These are phyloP conservation scores for Psittacula derbiana DNA, from an alignment of 2,797 vertebrate genomes.

Conservation along the genomic window DNA sequence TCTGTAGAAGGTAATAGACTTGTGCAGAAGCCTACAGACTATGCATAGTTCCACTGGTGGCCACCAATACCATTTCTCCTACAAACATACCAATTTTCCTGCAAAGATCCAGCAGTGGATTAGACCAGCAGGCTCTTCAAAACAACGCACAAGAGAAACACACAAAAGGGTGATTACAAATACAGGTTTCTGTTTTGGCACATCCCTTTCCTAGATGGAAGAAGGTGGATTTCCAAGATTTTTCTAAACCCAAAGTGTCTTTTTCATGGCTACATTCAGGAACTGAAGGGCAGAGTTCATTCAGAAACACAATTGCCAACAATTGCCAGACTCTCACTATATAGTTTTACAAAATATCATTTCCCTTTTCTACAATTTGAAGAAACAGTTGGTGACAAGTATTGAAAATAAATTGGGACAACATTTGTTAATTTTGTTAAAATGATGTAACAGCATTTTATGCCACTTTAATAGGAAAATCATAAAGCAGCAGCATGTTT, in stretches of 20 bases:
- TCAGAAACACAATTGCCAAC: not conserved
- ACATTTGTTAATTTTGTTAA: not conserved
- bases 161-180: not conserved
- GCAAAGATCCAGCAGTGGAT: not conserved
- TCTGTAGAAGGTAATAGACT: not conserved
- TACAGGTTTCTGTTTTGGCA: not conserved
- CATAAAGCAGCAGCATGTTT: constrained; percentile 12
- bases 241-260: not conserved
- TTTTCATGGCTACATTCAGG: not conserved
- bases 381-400: constrained; percentile 1
- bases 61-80: not conserved
- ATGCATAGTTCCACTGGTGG: not conserved
- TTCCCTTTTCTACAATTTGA: constrained; percentile 10
- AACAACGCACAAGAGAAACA: not conserved
- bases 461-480: constrained; percentile 26
- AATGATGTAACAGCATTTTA: not conserved
- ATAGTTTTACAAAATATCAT: not conserved
- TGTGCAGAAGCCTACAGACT: not conserved
- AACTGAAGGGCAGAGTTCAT: not conserved
- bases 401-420: not conserved
- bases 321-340: not conserved
- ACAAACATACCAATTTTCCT: not conserved
- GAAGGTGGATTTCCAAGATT: not conserved
- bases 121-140: not conserved
- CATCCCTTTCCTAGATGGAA: not conserved